phyloP scores from a whole-genome alignment of 2,797 vertebrate genomes.

The Pangasius mekongensis region DNA sequence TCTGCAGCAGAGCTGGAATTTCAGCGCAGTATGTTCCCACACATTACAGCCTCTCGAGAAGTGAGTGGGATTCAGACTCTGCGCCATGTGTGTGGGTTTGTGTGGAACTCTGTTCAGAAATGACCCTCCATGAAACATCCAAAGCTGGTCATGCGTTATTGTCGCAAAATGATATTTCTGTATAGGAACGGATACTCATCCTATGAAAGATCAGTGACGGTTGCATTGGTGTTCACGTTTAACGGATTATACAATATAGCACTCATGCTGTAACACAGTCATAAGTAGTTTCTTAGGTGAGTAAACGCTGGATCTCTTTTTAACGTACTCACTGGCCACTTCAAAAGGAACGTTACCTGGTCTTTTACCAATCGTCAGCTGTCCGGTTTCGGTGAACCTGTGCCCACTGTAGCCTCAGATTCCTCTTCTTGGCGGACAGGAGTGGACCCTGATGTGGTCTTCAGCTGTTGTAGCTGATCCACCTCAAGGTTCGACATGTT shows the following conservation, averaged over 20 bases:
- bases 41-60: conserved; percentile 51
- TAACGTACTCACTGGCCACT: background rate
- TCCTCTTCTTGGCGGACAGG: background rate
- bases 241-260: background rate
- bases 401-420: background rate
- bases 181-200: background rate
- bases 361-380: background rate
- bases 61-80: conserved; percentile 44
- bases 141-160: background rate
- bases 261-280: background rate
- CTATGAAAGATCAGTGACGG: background rate
- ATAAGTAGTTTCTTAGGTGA: background rate
- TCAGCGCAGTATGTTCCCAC: conserved; percentile 58
- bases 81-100: conserved; percentile 28
- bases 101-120: conserved; percentile 15
- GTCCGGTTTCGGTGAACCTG: background rate
- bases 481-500: background rate
- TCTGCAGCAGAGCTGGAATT: conserved; percentile 53
- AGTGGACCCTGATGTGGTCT: background rate
- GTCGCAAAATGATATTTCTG: background rate
- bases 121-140: conserved; percentile 19
- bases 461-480: background rate
- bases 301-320: background rate
- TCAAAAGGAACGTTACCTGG: too few relatives aligned
- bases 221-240: background rate